Percentiles rank a stretch among this genome's conserved stretches.
Conservation (phyloP, 2,888 invertebrate species). For the Nomada fabriciana region DNA sequence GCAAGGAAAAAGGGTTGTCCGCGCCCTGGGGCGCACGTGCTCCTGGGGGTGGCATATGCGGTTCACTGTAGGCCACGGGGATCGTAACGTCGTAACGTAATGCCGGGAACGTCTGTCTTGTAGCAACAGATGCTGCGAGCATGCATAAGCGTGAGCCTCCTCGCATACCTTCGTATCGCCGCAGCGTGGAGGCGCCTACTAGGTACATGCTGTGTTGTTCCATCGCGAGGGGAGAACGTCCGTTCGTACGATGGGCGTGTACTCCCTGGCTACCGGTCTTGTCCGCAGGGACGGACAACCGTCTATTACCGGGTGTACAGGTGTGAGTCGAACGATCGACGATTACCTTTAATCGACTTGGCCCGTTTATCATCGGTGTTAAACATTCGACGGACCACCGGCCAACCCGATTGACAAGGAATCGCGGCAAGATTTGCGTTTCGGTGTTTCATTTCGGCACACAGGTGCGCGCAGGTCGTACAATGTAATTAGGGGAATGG, state of each 20-base stretch:
- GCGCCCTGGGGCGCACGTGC: constrained; percentile 28
- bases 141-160: constrained; percentile 71
- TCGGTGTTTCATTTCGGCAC: neutral
- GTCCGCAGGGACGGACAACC: constrained; percentile 71
- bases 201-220: constrained; percentile 55
- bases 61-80: constrained; percentile 38
- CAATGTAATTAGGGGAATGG: neutral
- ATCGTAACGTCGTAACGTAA: constrained; percentile 76
- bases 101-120: constrained; percentile 78
- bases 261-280: constrained; percentile 68
- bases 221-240: constrained; percentile 56
- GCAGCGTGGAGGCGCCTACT: constrained; percentile 31
- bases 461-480: neutral
- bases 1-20: neutral
- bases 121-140: constrained; percentile 79
- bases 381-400: constrained; percentile 32
- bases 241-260: constrained; percentile 69
- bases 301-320: constrained; percentile 68
- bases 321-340: constrained; percentile 63
- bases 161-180: constrained; percentile 57
- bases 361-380: constrained; percentile 55
- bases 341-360: constrained; percentile 57
- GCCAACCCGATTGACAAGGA: constrained; percentile 17
- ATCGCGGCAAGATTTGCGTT: constrained; percentile 3
- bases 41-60: constrained; percentile 52